phyloP scores from a whole-genome alignment of 2,888 invertebrate genomes.

The Papilio gigon region DNA sequence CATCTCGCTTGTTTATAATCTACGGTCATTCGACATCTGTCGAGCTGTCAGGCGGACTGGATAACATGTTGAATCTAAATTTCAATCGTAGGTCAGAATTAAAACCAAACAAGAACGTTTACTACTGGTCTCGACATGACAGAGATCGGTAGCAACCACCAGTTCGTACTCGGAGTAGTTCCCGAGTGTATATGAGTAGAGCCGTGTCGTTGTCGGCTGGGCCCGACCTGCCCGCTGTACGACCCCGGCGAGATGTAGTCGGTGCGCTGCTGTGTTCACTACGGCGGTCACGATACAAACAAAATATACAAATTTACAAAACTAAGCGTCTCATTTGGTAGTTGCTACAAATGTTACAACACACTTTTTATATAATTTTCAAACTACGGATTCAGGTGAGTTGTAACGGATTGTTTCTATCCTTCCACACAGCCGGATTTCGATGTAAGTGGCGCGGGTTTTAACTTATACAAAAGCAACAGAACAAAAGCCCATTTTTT shows the following conservation, averaged over 20 bases:
- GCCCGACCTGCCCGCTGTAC: constrained; percentile 46
- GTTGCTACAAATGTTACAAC: not conserved
- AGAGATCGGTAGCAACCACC: no score
- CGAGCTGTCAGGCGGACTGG: not conserved
- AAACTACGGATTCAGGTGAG: constrained; percentile 31
- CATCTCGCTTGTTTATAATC: not conserved
- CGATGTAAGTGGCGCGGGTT: no score
- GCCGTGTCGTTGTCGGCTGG: constrained; percentile 11
- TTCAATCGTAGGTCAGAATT: not conserved
- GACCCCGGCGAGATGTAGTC: constrained; percentile 52
- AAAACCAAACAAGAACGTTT: no score
- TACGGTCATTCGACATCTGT: constrained; percentile 16
- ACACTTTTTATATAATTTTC: not conserved
- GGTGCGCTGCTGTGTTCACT: constrained; percentile 52
- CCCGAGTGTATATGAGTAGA: not conserved
- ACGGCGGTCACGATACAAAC: constrained; percentile 54
- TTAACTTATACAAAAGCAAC: no score
- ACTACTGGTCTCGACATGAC: no score
- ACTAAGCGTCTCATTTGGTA: constrained; percentile 44
- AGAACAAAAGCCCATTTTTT: no score
- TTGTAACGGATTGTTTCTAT: not conserved
- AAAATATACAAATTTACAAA: constrained; percentile 74
- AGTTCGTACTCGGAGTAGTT: constrained; percentile 21
- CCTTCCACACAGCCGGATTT: not conserved
- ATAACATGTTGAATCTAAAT: no score